Conservation (phyloP, 2,888 invertebrate genomes). For the Dryobotodes eremita region DNA sequence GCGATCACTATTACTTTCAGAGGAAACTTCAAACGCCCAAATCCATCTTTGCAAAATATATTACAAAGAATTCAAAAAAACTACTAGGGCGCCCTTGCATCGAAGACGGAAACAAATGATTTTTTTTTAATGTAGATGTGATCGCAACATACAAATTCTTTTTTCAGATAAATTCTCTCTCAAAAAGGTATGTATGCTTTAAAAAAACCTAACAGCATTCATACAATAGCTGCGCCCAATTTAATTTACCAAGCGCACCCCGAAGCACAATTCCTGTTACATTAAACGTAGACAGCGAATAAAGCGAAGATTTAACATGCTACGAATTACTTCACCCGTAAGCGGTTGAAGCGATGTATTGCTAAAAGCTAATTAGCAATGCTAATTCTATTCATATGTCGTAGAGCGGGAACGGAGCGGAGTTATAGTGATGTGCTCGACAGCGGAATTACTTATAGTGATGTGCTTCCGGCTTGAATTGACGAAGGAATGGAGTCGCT, state of each 20-base stretch:
- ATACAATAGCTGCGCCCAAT: slow-evolving; percentile 13
- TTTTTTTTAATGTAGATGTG: too few relatives aligned
- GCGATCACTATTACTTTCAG: background rate
- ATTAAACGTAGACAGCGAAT: slow-evolving; percentile 47
- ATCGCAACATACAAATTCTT: background rate
- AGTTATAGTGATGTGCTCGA: slow-evolving; percentile 54
- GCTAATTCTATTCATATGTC: slow-evolving; percentile 75
- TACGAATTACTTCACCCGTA: slow-evolving; percentile 61
- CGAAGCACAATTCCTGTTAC: slow-evolving; percentile 35
- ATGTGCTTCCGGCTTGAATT: slow-evolving; percentile 36
- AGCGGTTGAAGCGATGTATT: slow-evolving; percentile 65
- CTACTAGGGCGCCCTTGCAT: background rate
- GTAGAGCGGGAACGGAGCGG: slow-evolving; percentile 50
- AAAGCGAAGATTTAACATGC: slow-evolving; percentile 55
- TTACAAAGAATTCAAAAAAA: background rate
- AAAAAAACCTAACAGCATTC: slow-evolving; percentile 1
- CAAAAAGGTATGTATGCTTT: background rate
- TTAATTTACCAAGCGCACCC: slow-evolving; percentile 24
- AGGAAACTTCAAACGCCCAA: background rate
- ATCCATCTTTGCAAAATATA: background rate
- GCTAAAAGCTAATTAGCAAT: slow-evolving; percentile 75
- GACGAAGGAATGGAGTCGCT: slow-evolving; percentile 15
- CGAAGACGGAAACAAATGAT: background rate
- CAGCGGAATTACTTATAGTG: slow-evolving; percentile 49
- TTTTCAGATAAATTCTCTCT: background rate